Evolutionary conservation across 2,113 vertebrate genomes (phyloP), one percentile per base, ranked within the genome.

Genomic region (Psephotus haematonotus): DNA sequence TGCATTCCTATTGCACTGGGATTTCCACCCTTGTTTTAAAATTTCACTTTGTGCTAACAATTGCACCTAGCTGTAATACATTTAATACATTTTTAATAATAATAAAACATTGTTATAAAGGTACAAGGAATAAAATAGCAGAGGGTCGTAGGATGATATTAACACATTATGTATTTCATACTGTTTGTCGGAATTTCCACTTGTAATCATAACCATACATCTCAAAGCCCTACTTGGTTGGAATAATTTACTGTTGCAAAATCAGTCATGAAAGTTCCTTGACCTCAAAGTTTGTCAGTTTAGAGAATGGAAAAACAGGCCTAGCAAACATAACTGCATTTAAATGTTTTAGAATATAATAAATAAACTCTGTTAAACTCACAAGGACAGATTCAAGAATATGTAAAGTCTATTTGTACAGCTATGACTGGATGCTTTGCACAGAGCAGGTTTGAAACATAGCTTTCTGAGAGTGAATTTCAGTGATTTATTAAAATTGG

Each of bases 401-500:
- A 59, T 1, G 5, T 84, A 49, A 81, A 70, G 11, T 86, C 63
- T 79, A 6, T 50, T 67, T 2, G 1, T 43, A 57, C 17, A 50
- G 17, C 10, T 77, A 83, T 78, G 77, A 82, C 46, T 91, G 50
- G 17, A 68, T 85, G 52, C 41, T 89, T 95, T 78, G 41, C 11
- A 8, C 13, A 60, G 68, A 78, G 64, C 76, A 94, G 53, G 35
- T 95, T 91, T 88, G 94, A 95, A 92, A 79, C 23, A 46, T 39
- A 65, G 60, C 27, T 88, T 96, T 96, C 71, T 87, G 80, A 96
- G 78, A 65, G 28, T 80, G 93, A 97, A 82, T 83, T 83, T 79
- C 74, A 87, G 41, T 41, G 65, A 94, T 92, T 95, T 97, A 97
- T 98, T 97, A 92, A 92, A 82, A 84, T 74, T 95, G 33, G 60